These are phyloP conservation scores for zebrafish (Danio rerio) DNA, from an alignment of 2,113 vertebrate species.

Conservation along the genomic window DNA sequence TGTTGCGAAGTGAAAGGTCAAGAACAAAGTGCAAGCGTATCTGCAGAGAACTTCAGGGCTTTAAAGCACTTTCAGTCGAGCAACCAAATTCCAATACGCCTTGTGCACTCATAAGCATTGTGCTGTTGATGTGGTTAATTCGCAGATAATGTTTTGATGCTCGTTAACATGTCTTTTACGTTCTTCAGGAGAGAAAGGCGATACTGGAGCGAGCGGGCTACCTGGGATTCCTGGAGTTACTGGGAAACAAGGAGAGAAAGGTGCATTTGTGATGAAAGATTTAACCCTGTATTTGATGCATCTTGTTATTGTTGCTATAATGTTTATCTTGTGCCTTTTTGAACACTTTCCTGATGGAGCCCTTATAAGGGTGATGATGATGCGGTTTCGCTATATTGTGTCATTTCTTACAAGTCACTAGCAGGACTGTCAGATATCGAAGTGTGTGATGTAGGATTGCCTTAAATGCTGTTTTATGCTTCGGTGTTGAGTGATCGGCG, in stretches of 20 bases:
- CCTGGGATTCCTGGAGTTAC: constrained; percentile 82
- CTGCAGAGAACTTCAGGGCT: background rate
- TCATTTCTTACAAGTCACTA: too few relatives aligned
- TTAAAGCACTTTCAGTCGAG: background rate
- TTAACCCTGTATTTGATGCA: background rate
- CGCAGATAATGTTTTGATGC: background rate
- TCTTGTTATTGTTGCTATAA: too few relatives aligned
- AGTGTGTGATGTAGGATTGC: too few relatives aligned
- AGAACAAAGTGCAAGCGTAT: background rate
- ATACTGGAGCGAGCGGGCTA: constrained; percentile 80
- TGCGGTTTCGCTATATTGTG: too few relatives aligned
- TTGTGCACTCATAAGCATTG: background rate
- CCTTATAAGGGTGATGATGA: too few relatives aligned
- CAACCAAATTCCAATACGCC: background rate
- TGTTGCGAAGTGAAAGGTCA: background rate
- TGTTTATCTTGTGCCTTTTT: too few relatives aligned
- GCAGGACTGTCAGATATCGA: too few relatives aligned
- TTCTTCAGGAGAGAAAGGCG: constrained; percentile 85
- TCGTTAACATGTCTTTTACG: background rate
- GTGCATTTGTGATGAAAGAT: constrained; percentile 66
- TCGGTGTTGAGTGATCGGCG: too few relatives aligned
- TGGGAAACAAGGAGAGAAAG: constrained; percentile 87
- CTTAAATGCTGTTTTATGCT: too few relatives aligned
- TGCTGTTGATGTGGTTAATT: background rate
- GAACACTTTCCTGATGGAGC: too few relatives aligned